phyloP scores from a whole-genome alignment of 2,113 vertebrate genomes.

The Gobiocypris rarus region DNA sequence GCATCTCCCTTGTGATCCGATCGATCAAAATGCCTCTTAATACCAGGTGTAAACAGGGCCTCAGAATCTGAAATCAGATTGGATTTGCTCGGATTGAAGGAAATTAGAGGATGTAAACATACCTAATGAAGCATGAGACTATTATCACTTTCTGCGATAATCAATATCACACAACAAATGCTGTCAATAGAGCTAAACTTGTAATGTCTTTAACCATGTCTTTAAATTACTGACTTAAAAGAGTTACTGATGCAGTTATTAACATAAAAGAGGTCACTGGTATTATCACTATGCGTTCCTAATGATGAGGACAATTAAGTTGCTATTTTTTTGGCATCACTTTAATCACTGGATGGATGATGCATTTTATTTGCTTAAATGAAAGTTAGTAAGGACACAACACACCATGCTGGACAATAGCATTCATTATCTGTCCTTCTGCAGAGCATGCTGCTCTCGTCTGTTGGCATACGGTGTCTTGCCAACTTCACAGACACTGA shows the following conservation, averaged over 20 bases:
- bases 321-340: background rate
- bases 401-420: constrained; percentile 15
- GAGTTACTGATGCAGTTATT: background rate
- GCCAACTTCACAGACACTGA: constrained; percentile 8
- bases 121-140: background rate
- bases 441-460: constrained; percentile 23
- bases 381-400: constrained; percentile 6
- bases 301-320: constrained; percentile 6
- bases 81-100: background rate
- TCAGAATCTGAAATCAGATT: too few relatives aligned
- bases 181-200: background rate
- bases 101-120: background rate
- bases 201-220: background rate
- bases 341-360: background rate
- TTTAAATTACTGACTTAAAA: background rate
- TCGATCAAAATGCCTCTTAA: too few relatives aligned
- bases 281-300: background rate
- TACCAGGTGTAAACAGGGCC: too few relatives aligned
- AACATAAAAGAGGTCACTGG: background rate
- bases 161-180: background rate
- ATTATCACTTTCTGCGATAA: background rate
- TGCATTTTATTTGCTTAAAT: constrained; percentile 26
- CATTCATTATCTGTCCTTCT: constrained; percentile 30
- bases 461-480: constrained; percentile 31
- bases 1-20: too few relatives aligned